A percentile compares a stretch with the other conserved stretches of the same genome.
phyloP scores from a whole-genome alignment of 2,888 invertebrate genomes.

The Liposcelis brunnea region DNA sequence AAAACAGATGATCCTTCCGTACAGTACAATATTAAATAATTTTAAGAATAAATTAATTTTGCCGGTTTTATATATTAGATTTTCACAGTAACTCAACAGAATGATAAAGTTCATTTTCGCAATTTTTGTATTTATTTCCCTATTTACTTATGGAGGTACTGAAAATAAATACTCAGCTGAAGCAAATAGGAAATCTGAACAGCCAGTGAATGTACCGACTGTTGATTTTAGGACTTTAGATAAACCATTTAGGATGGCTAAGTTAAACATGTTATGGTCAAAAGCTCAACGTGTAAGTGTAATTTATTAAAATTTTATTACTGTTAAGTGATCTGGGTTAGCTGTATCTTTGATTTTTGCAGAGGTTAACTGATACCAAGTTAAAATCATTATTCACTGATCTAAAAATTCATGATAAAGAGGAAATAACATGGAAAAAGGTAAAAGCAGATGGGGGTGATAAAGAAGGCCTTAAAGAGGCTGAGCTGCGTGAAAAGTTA shows the following conservation, averaged over 20 bases:
- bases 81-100: no score
- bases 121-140: background rate
- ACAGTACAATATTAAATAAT: no score
- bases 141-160: constrained; percentile 14
- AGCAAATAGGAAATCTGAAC: constrained; percentile 26
- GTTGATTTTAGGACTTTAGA: constrained; percentile 52
- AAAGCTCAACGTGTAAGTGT: constrained; percentile 70
- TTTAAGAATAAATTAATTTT: no score
- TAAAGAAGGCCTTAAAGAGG: constrained; percentile 70
- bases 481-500: constrained; percentile 59
- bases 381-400: constrained; percentile 75
- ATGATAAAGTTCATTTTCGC: no score
- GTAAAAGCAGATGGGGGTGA: constrained; percentile 67
- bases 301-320: constrained; percentile 17
- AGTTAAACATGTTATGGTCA: constrained; percentile 73
- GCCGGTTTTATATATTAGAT: no score
- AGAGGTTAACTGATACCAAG: constrained; percentile 70
- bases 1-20: no score
- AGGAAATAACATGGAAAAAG: constrained; percentile 71
- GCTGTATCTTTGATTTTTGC: constrained; percentile 16
- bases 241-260: constrained; percentile 78
- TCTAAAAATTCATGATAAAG: constrained; percentile 80
- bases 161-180: constrained; percentile 50
- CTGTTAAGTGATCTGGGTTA: background rate
- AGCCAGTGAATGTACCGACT: constrained; percentile 19